Base-by-base conservation (phyloP, 2,888 invertebrate genomes). In the Volucella zonaria region DNA sequence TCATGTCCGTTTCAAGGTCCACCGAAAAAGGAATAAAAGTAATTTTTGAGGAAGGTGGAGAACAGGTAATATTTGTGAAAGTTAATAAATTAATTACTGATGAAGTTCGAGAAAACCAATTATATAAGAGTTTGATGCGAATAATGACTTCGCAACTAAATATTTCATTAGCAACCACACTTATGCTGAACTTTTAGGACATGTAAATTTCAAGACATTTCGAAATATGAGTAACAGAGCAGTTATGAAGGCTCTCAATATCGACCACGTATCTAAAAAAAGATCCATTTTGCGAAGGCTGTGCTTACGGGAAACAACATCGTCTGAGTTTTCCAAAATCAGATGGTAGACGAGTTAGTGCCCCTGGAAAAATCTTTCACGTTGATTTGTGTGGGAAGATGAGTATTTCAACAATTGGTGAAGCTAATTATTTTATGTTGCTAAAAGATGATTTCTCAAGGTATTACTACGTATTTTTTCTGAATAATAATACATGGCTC, bases 401-500 rank as follows among this genome's bases (percentile, higher is more conserved):
- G 86, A 75, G 86, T 10, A 43, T 56, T 9, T 68, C 77, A 45
- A 87, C 86, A 49, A 64, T 83, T 71, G 83, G 80, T 54, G 87
- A 87, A 10, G 77, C 87, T n/a, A 87, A 86, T 67, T 88, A 87
- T 81, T 87, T 87, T 42, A 70, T 87, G 79, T 23, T 87, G 31
- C 23, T 88, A 18, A 87, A 86, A 70, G 87, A 87, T 52, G 87
- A 87, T 61, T 87, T 51, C 67, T 86, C 87, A 2, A 76, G 78
- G 71, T 87, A 87, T 68, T 74, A 86, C 23, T 74, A 67, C 45
- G 78, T 86, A 10, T 87, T 83, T 70, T 87, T 87, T 66, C 43
- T 18, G 3, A 87, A 87, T 54, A 54, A 87, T 9, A 87, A 87
- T 75, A 86, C 64, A 18, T 45, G 52, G 75, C 85, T 49, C 61